These are phyloP conservation scores for Lymantria monacha DNA, from an alignment of 2,888 invertebrate genomes.

Conservation along the genomic window DNA sequence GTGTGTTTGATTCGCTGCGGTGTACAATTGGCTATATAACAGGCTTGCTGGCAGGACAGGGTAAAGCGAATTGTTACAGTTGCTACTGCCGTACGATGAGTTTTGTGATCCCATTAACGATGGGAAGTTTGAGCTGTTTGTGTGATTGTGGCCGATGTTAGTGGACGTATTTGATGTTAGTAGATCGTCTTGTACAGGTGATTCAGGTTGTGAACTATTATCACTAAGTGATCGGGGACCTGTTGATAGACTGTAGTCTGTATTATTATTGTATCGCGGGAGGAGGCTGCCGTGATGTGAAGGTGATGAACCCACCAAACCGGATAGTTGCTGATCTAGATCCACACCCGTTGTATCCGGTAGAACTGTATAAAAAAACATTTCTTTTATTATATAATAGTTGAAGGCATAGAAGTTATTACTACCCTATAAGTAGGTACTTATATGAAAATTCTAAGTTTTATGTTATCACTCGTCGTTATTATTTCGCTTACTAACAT, in stretches of 20 bases:
- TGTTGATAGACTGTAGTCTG: constrained; percentile 85
- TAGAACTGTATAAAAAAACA: constrained; percentile 80
- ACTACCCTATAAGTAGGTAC: no score
- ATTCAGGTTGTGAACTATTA: constrained; percentile 91
- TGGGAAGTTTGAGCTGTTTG: constrained; percentile 84
- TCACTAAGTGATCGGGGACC: constrained; percentile 91
- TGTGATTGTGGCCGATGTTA: constrained; percentile 82
- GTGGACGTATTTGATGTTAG: constrained; percentile 84
- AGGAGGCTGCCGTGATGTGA: constrained; percentile 83
- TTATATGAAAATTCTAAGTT: no score
- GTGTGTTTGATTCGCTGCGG: constrained; percentile 88
- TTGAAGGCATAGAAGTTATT: neutral
- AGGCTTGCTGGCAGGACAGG: constrained; percentile 91
- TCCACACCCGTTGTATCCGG: constrained; percentile 90
- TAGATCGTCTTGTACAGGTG: constrained; percentile 90
- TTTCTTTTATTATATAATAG: neutral
- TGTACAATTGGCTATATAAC: constrained; percentile 91
- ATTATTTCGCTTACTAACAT: no score
- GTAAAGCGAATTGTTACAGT: constrained; percentile 88
- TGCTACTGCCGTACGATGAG: constrained; percentile 81
- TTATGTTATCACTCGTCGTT: no score
- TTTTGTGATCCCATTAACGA: constrained; percentile 84
- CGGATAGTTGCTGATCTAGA: constrained; percentile 87
- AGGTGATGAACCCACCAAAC: constrained; percentile 82
- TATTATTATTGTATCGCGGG: constrained; percentile 85